Conservation (phyloP, 2,113 vertebrate species). For the Coreoperca whiteheadi region DNA sequence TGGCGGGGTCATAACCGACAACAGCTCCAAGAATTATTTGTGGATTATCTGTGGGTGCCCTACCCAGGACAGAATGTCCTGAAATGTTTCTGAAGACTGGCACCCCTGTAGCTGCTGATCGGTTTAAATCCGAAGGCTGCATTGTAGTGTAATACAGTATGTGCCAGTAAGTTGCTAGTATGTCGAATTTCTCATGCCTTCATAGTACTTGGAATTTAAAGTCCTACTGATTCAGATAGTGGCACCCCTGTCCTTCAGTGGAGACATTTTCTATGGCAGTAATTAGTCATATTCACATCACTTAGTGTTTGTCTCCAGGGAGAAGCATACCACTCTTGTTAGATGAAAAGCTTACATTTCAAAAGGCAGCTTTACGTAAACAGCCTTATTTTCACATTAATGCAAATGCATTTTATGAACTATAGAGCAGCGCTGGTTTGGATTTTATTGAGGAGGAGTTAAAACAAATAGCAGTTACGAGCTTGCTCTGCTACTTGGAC, state of each 20-base stretch:
- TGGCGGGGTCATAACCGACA: no score
- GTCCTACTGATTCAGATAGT: neutral
- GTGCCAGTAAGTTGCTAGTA: neutral
- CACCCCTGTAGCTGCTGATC: neutral
- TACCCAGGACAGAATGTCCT: neutral
- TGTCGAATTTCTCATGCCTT: neutral
- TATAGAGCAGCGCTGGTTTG: neutral
- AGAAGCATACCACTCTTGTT: neutral
- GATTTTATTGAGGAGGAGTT: neutral
- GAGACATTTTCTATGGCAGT: constrained; percentile 7
- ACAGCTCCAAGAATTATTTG: neutral
- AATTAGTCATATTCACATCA: constrained; percentile 48
- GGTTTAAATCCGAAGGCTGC: neutral
- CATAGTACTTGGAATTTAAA: neutral
- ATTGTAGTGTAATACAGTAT: neutral
- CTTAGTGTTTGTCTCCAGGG: constrained; percentile 30
- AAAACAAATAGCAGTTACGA: constrained; percentile 1
- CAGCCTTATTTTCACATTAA: constrained; percentile 14
- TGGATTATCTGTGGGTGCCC: neutral
- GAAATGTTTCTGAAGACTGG: neutral
- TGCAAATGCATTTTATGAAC: constrained; percentile 30
- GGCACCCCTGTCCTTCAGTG: neutral
- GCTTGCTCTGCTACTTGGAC: neutral
- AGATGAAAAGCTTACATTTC: constrained; percentile 43
- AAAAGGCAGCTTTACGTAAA: constrained; percentile 34